Evolutionary conservation across 2,888 invertebrate genomes (phyloP).

Genomic region (Stenolophus ochropezus): DNA sequence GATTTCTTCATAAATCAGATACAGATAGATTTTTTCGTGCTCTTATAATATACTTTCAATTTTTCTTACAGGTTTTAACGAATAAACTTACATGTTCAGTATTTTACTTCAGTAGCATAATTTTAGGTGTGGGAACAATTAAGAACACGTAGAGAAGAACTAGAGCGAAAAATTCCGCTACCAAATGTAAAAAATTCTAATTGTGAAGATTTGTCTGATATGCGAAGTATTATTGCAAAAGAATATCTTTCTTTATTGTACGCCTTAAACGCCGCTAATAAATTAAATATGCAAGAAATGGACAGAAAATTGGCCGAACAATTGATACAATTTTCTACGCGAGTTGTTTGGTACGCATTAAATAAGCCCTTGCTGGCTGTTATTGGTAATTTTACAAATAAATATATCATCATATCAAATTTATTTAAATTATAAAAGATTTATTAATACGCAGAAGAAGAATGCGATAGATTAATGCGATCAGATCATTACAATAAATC

Average conservation of each 20-base stretch:
- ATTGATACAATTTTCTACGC: constrained; percentile 76
- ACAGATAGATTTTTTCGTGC: constrained; percentile 79
- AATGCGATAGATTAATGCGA: constrained; percentile 78
- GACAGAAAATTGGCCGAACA: constrained; percentile 79
- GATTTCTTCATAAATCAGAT: constrained; percentile 76
- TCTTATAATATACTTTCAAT: constrained; percentile 79
- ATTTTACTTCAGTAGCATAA: constrained; percentile 61
- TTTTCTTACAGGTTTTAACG: constrained; percentile 76
- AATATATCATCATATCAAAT: neutral
- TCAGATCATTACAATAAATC: constrained; percentile 78
- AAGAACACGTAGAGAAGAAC: constrained; percentile 74
- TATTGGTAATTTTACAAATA: constrained; percentile 74
- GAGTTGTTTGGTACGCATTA: constrained; percentile 80
- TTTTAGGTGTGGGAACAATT: constrained; percentile 76
- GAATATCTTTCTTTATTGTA: constrained; percentile 78
- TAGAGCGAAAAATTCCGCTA: constrained; percentile 75
- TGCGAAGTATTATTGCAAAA: constrained; percentile 72
- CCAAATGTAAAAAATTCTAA: constrained; percentile 75
- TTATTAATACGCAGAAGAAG: constrained; percentile 73
- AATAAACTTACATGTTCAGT: neutral
- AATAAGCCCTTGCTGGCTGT: constrained; percentile 76
- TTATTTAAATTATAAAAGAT: neutral
- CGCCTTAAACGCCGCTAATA: constrained; percentile 76
- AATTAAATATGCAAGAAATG: constrained; percentile 76
- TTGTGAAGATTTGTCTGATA: constrained; percentile 76